These are phyloP conservation scores for Sciurus vulgaris DNA, from an alignment of 2,797 vertebrate genomes.

Conservation along the genomic window DNA sequence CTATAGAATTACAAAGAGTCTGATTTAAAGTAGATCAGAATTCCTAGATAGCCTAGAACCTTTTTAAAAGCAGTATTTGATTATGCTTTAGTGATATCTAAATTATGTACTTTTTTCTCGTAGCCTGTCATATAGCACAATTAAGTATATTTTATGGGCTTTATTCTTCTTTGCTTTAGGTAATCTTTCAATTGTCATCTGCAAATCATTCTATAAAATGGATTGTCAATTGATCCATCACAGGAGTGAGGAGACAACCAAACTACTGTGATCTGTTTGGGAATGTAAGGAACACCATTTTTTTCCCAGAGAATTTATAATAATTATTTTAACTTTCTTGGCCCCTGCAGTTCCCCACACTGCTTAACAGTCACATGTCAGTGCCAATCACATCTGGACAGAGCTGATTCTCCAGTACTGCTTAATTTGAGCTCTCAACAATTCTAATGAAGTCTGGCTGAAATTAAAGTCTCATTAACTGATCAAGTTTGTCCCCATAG, in stretches of 20 bases:
- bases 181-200: no score
- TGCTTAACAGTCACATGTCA: no score
- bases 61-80: neutral
- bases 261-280: neutral
- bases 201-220: no score
- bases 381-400: no score
- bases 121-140: no score
- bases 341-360: slow-evolving; percentile 93
- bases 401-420: slow-evolving; percentile 89
- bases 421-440: slow-evolving; percentile 93
- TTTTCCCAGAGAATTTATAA: neutral
- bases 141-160: no score
- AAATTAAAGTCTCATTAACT: slow-evolving; percentile 84
- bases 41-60: neutral
- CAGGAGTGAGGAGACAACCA: neutral
- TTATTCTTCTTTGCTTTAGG: no score
- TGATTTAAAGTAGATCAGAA: slow-evolving; percentile 15
- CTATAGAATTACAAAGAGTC: neutral
- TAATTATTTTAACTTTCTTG: slow-evolving; percentile 74
- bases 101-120: neutral
- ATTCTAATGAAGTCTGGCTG: slow-evolving; percentile 91
- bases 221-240: neutral
- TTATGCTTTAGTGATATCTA: neutral
- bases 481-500: slow-evolving; percentile 85
- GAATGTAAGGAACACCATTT: neutral